A percentile compares a stretch with the other conserved stretches of the same genome.
Evolutionary conservation across 1,140 invertebrate species (phyloP).

Genomic region (Centruroides sculpturatus): DNA sequence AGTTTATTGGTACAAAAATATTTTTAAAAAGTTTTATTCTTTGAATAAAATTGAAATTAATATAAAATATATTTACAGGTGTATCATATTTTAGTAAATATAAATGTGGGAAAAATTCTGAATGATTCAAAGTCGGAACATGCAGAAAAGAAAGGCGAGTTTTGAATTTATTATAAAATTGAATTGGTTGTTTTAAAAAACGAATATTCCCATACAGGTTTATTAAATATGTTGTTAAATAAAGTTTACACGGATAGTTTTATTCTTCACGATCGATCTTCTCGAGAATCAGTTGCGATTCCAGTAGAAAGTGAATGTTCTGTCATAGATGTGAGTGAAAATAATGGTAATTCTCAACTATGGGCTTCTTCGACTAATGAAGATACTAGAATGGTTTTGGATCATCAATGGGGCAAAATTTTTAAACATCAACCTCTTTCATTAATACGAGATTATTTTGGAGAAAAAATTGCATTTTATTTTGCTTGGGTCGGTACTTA

Average conservation of each 20-base stretch:
- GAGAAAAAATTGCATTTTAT: constrained; percentile 34
- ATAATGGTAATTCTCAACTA: not conserved
- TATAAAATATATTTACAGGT: constrained; percentile 18
- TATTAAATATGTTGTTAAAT: constrained; percentile 28
- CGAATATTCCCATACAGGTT: constrained; percentile 19
- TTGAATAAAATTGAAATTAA: not conserved
- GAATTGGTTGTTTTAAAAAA: not conserved
- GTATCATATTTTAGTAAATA: constrained; percentile 23
- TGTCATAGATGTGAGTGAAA: not conserved
- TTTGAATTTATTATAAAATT: not conserved
- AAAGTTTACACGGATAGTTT: constrained; percentile 26
- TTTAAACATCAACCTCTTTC: constrained; percentile 5
- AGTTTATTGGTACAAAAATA: constrained; percentile 25
- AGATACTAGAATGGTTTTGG: not conserved
- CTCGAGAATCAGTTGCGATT: constrained; percentile 12
- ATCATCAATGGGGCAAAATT: not conserved
- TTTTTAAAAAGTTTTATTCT: not conserved
- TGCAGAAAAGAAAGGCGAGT: constrained; percentile 9
- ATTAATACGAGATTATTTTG: constrained; percentile 29
- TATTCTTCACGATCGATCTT: constrained; percentile 28
- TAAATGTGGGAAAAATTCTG: constrained; percentile 12
- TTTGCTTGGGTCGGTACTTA: constrained; percentile 32
- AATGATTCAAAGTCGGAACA: constrained; percentile 4
- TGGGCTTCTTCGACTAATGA: not conserved
- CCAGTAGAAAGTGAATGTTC: not conserved